phyloP scores from a whole-genome alignment of 37 sponge, comb jelly and placozoan genomes.

The Eunapius fragilis region DNA sequence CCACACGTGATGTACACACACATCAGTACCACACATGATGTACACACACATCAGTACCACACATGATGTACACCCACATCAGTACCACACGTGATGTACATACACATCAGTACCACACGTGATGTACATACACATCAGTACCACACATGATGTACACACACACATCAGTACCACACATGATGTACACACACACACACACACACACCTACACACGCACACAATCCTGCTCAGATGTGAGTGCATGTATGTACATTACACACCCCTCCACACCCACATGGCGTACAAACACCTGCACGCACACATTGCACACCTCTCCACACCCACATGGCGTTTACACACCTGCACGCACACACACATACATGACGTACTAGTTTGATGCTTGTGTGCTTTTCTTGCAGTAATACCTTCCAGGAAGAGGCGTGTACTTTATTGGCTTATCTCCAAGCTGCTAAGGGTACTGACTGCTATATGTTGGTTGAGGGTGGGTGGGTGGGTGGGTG shows the following conservation, averaged over 20 bases:
- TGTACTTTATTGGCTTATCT: slow-evolving; percentile 15
- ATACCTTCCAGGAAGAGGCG: slow-evolving; percentile 12
- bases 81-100: no score
- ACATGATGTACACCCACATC: neutral
- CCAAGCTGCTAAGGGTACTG: slow-evolving; percentile 13
- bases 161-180: no score
- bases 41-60: neutral
- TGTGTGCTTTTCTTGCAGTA: neutral
- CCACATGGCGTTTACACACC: no score
- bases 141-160: neutral
- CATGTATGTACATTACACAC: neutral
- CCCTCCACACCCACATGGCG: no score
- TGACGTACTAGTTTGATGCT: no score
- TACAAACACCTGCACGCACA: neutral
- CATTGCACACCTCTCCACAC: no score
- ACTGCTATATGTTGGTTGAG: neutral
- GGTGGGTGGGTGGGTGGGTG: neutral
- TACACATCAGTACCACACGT: no score
- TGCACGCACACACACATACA: neutral
- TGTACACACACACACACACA: neutral
- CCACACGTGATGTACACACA: no score
- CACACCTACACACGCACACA: neutral
- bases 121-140: no score
- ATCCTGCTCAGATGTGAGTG: no score
- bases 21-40: no score